Conservation (phyloP, 2,113 vertebrate genomes). For the Numenius arquata region DNA sequence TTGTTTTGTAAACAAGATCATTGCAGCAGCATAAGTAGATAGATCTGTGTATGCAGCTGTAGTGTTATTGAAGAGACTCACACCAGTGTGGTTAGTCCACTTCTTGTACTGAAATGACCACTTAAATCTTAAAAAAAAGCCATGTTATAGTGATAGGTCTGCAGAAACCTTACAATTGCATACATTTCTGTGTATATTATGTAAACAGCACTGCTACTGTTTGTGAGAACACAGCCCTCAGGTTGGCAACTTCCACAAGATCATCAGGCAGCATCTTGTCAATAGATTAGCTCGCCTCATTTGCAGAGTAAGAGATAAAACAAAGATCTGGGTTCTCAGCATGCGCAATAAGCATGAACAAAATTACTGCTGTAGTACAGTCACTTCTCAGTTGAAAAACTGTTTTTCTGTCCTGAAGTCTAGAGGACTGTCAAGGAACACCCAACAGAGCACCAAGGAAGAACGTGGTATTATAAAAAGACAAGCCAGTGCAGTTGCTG, state of each 20-base stretch:
- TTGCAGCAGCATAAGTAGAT: not conserved
- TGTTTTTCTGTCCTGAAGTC: not conserved
- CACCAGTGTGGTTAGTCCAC: not conserved
- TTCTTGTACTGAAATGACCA: not conserved
- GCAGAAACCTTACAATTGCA: not conserved
- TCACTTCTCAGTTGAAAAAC: not conserved
- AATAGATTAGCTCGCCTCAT: not conserved
- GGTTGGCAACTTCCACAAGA: not conserved
- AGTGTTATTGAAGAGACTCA: not conserved
- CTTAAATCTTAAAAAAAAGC: not conserved
- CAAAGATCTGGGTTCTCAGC: not conserved
- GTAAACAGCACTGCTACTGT: not conserved
- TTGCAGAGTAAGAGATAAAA: not conserved
- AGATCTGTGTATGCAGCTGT: not conserved
- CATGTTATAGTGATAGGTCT: not conserved
- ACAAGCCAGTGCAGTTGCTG: not conserved
- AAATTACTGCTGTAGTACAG: not conserved
- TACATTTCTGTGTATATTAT: not conserved
- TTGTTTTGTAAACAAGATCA: not conserved
- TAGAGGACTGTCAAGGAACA: not conserved
- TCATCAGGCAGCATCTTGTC: not conserved
- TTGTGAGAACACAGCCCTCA: not conserved
- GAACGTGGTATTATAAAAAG: rapidly evolving
- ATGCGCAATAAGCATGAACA: not conserved
- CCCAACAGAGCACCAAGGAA: not conserved